Evolutionary conservation across 2,113 vertebrate genomes (phyloP).

Genomic region (Telmatochromis sp.): DNA sequence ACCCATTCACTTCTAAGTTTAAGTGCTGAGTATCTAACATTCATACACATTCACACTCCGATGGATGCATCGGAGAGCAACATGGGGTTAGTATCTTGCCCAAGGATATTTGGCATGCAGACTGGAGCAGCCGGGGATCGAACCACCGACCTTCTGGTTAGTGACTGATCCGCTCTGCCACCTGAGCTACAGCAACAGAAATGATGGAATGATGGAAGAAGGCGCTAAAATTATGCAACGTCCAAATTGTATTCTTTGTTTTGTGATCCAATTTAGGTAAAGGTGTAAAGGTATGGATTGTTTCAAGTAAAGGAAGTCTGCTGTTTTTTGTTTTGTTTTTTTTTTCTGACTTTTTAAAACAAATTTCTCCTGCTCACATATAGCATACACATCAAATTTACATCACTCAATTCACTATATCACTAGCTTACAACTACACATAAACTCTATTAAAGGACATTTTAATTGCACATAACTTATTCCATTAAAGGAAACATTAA

Average conservation of each 20-base stretch:
- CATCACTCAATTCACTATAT: not conserved
- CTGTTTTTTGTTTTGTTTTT: not conserved
- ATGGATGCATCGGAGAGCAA: no score
- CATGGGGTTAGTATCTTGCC: no score
- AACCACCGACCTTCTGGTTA: no score
- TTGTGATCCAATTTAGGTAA: not conserved
- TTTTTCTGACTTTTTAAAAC: not conserved
- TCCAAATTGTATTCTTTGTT: not conserved
- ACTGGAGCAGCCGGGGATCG: no score
- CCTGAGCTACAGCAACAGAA: no score
- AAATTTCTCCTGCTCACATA: not conserved
- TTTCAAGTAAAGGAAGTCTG: not conserved
- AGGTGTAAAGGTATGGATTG: not conserved
- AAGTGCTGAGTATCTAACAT: no score
- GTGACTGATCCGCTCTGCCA: no score
- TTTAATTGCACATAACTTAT: not conserved
- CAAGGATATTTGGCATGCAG: no score
- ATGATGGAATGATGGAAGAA: not conserved
- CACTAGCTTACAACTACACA: not conserved
- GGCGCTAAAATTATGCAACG: not conserved
- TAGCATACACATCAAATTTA: not conserved
- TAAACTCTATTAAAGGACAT: not conserved
- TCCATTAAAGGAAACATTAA: not conserved
- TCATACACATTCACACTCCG: no score
- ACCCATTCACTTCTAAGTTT: no score